These are phyloP conservation scores for Drosophila nigromelanica DNA, from an alignment of 1,140 invertebrate genomes.

Conservation along the genomic window DNA sequence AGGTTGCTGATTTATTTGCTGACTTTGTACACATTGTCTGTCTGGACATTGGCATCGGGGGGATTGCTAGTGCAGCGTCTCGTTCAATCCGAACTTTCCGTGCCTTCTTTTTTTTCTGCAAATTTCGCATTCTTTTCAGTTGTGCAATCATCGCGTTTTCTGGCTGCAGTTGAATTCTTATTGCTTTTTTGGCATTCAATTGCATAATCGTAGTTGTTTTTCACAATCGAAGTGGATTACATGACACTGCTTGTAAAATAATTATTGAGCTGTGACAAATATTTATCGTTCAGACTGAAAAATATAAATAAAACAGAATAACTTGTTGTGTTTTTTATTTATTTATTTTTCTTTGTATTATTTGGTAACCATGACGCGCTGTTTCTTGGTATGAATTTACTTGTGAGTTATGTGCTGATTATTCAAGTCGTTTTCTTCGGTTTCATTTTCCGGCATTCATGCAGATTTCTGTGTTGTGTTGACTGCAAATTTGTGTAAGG, in stretches of 20 bases:
- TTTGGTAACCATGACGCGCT: background rate
- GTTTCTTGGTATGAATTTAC: background rate
- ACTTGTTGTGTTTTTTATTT: too few species aligned
- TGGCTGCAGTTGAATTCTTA: constrained; percentile 6
- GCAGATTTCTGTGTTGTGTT: too few species aligned
- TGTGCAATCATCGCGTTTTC: constrained; percentile 30
- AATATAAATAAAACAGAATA: background rate
- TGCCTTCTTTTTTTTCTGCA: constrained; percentile 20
- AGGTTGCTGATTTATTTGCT: constrained; percentile 68
- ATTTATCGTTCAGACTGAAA: background rate
- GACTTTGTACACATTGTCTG: constrained; percentile 51
- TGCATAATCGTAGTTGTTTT: constrained; percentile 42
- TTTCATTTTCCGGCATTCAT: background rate
- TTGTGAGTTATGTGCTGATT: background rate
- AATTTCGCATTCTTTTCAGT: constrained; percentile 39
- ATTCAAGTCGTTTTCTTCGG: background rate
- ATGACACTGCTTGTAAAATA: constrained; percentile 10
- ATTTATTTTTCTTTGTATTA: background rate
- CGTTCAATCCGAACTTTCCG: constrained; percentile 4
- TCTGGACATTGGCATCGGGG: constrained; percentile 4
- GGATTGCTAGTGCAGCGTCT: constrained; percentile 5
- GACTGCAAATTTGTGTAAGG: too few species aligned
- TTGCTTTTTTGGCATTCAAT: constrained; percentile 7
- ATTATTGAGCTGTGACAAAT: constrained; percentile 22
- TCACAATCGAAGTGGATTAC: constrained; percentile 13